Base-by-base conservation (phyloP, 2,113 vertebrate genomes). In the Neolamprologus falcicula region DNA sequence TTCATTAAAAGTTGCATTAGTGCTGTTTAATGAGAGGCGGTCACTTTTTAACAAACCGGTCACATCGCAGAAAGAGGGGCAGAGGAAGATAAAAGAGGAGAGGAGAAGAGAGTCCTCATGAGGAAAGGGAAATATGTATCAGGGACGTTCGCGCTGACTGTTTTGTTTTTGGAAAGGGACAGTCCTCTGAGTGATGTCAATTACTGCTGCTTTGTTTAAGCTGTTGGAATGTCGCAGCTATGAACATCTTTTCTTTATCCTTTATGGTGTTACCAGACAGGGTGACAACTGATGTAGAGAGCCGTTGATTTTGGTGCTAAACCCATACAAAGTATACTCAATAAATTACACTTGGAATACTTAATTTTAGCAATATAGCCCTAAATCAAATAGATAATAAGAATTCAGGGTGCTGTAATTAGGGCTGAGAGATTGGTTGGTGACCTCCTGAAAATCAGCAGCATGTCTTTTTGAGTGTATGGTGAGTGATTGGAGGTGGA, bases 1-100 rank as follows among this genome's bases (percentile, higher is more conserved):
- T 90, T 93, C 91, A 93, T 94, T 93, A 93, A 88, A 91, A 89
- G 84, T 86, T 54, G 84, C 80, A 91, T 89, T 78, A 90, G 85
- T 9, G 84, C 35, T 17, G 86, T 89, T 88, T 93, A 89, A 94
- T 93, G 90, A 92, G 90, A 82, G 81, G 35, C 37, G 21, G 89
- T 11, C 12, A 63, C 76, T 87, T 47, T 52, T 86, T 90, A 83
- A 50, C 59, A 86, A 86, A 86, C 85, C 52, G 82, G 57, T 88
- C 86, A 89, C 82, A 52, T 6, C 6, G 2, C 52, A 80, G 87
- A 16, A 1, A 13, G 45, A 59, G 7, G 80, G 37, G 31, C 7
- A 31, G 7, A 13, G 26, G 5, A 26, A 50, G 73, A 50, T 45
- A 13, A 33, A 52, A 33, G 26, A 7, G 13, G 68, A 61, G 4